These are phyloP conservation scores for Phoenicopterus ruber DNA, from an alignment of 2,113 vertebrate species.

Conservation along the genomic window DNA sequence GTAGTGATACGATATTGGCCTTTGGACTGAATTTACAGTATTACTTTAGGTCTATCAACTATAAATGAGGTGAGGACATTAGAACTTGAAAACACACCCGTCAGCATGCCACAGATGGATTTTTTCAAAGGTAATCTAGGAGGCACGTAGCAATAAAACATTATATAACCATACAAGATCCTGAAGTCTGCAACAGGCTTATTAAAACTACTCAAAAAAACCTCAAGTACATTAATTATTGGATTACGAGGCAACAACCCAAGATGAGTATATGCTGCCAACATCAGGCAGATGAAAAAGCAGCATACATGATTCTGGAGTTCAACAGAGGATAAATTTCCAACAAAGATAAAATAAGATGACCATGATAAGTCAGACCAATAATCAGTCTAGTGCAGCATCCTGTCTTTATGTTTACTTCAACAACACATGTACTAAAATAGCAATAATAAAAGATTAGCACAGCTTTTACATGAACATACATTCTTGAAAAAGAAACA, in stretches of 20 bases:
- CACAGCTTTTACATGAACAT: neutral
- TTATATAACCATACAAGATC: neutral
- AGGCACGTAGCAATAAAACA: neutral
- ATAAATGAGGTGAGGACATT: neutral
- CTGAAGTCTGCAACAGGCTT: neutral
- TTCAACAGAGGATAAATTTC: neutral
- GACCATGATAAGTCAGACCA: neutral
- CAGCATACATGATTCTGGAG: neutral
- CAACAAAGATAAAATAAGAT: neutral
- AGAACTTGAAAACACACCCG: neutral
- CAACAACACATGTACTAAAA: neutral
- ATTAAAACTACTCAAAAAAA: neutral
- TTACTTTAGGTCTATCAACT: neutral
- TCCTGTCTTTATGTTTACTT: neutral
- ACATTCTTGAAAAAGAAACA: neutral
- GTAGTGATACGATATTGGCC: neutral
- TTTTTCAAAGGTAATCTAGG: neutral
- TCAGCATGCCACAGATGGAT: neutral
- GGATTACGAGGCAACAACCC: neutral
- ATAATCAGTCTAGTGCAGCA: neutral
- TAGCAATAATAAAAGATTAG: neutral
- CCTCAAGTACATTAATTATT: neutral
- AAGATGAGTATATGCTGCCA: neutral
- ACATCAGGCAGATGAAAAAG: neutral
- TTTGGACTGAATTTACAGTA: constrained; percentile 13